Evolutionary conservation across 2,113 vertebrate genomes (phyloP).

Genomic region (Cervus canadensis): DNA sequence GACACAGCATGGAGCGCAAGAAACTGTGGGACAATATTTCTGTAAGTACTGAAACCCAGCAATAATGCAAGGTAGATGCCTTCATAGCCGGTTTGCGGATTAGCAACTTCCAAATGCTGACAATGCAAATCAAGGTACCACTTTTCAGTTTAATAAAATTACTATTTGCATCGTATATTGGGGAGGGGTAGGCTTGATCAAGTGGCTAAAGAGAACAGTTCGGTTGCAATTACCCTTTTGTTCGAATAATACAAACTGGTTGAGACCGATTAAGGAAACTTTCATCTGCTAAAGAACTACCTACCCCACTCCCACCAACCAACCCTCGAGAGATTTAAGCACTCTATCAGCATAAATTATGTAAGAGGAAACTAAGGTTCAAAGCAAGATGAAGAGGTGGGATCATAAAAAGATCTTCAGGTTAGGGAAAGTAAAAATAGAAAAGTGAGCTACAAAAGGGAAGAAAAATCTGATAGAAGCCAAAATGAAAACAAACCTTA

Average conservation of each 20-base stretch:
- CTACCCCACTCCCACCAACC: neutral
- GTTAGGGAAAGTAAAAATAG: conserved; percentile 41
- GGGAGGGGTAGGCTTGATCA: neutral
- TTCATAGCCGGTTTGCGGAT: neutral
- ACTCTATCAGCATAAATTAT: conserved; percentile 36
- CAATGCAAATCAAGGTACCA: neutral
- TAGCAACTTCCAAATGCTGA: conserved; percentile 16
- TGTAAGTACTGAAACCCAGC: neutral
- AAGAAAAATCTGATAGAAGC: conserved; percentile 5
- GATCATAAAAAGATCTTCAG: conserved; percentile 4
- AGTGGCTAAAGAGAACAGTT: neutral
- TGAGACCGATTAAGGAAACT: conserved; percentile 31
- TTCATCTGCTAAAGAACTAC: conserved; percentile 9
- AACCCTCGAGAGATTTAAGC: neutral
- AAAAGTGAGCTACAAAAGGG: conserved; percentile 39
- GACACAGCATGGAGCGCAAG: neutral
- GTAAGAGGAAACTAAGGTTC: conserved; percentile 56
- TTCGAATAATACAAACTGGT: neutral
- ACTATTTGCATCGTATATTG: neutral
- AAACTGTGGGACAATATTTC: neutral
- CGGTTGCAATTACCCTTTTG: neutral
- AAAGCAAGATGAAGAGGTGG: conserved; percentile 22
- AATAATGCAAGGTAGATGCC: neutral
- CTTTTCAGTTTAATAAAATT: conserved; percentile 40
- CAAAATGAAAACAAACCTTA: conserved; percentile 66